Base-by-base conservation (phyloP, 2,888 invertebrate species). In the Mythimna pallens region DNA sequence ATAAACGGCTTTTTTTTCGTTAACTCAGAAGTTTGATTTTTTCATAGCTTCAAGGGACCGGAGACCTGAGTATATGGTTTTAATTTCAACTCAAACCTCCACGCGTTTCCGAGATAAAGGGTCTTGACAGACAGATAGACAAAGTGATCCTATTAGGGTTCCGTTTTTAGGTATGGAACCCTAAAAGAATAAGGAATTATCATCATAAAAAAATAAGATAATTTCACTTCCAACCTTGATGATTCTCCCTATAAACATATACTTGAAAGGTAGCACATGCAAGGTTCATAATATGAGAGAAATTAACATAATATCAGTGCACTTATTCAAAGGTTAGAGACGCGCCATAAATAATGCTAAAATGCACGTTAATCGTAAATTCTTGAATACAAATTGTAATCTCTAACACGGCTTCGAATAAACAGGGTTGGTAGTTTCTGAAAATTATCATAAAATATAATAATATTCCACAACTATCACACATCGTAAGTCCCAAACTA, bases 311-410 rank as follows among this genome's bases (percentile, higher is more conserved):
- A 78, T 84, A 78, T 81, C 52, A n/a, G 4, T 58, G 68, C 71
- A 76, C 81, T 81, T 66, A 83, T 80, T 80, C 65, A 81, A 80
- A 86, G 84, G 76, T 77, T 74, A 67, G 7, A 52, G 22, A 36
- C 57, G 62, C 61, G 36, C 65, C 57, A 76, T 84, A 81, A 84
- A 86, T 84, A 81, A 78, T 81, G 12, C 63, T 84, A 84, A 81
- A 78, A 84, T 75, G 54, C 71, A 73, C 73, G 82, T 73, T 73
- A 79, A 84, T 82, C 69, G 75, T 76, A 81, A 75, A 86, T 80
- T 86, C 83, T 80, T 85, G 85, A 85, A 86, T 82, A 84, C 87
- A 85, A 85, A 85, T 85, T 85, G 75, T 82, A 80, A 74, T 85
- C 82, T 78, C 76, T 76, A 78, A 70, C 66, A 58, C 57, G 50